Evolutionary conservation across 37 sponge, comb jelly and placozoan species (phyloP).

Genomic region (Amphimedon queenslandica): DNA sequence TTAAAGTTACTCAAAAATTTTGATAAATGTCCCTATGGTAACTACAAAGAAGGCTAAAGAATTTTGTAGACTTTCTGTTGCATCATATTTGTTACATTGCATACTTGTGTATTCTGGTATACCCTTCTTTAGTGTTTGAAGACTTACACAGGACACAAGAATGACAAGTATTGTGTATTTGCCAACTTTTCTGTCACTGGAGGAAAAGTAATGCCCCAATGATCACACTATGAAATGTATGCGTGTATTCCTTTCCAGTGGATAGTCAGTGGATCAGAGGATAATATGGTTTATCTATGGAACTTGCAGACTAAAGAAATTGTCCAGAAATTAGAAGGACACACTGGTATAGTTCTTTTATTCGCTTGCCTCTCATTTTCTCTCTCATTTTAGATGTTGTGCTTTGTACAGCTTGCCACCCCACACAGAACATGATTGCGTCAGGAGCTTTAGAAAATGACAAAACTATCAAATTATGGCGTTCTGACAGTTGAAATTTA

Average conservation of each 20-base stretch:
- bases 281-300: constrained; percentile 96
- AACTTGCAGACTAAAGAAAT: constrained; percentile 96
- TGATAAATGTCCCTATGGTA: no score
- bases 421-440: constrained; percentile 96
- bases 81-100: no score
- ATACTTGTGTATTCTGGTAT: no score
- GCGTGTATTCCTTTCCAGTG: constrained; percentile 74
- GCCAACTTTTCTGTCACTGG: constrained; percentile 99
- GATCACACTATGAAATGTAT: no score
- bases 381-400: constrained; percentile 69
- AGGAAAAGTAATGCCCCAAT: constrained; percentile 84
- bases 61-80: no score
- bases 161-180: constrained; percentile 95
- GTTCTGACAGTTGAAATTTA: no score
- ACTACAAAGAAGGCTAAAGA: no score
- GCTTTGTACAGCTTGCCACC: constrained; percentile 92
- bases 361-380: no score
- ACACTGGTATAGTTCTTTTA: constrained; percentile 54
- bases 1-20: no score
- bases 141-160: constrained; percentile 95
- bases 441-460: constrained; percentile 88
- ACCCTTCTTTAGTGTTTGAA: constrained; percentile 73
- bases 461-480: constrained; percentile 96
- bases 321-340: constrained; percentile 92
- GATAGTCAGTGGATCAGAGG: constrained; percentile 97